These are phyloP conservation scores for Napeogenes inachia DNA, from an alignment of 2,888 invertebrate genomes.

Conservation along the genomic window DNA sequence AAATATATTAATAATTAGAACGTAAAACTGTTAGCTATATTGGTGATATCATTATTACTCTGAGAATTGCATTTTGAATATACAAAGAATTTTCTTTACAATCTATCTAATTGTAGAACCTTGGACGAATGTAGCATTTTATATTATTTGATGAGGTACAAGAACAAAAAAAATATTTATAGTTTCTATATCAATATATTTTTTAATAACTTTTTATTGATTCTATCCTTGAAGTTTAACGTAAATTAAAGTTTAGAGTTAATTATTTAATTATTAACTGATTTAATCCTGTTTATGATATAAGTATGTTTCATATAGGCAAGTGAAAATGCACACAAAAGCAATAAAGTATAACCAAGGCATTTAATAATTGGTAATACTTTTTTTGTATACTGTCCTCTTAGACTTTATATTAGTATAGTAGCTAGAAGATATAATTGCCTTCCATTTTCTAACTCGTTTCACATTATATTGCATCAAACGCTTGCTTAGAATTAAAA, in stretches of 20 bases:
- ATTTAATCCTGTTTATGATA: no score
- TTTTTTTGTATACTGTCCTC: not conserved
- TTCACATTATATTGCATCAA: conserved; percentile 13
- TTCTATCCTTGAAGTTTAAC: no score
- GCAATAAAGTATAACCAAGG: no score
- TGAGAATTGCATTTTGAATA: conserved; percentile 12
- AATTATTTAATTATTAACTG: no score
- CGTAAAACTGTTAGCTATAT: not conserved
- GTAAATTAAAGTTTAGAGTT: no score
- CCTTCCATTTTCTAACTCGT: conserved; percentile 13
- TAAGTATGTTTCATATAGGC: no score
- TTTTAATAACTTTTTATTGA: no score
- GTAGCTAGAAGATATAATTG: conserved; percentile 8
- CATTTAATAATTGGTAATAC: no score
- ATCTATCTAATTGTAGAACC: conserved; percentile 17
- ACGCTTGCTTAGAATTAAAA: conserved; percentile 6
- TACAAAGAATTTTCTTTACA: conserved; percentile 21
- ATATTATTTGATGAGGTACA: conserved; percentile 4
- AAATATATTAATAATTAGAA: no score
- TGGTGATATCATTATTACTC: conserved; percentile 6
- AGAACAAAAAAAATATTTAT: no score
- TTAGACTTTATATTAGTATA: not conserved
- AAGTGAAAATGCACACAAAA: no score
- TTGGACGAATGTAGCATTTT: conserved; percentile 17
- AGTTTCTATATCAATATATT: no score